Conservation (phyloP, 2,113 vertebrate genomes). For the Gallinago paraguaiae region DNA sequence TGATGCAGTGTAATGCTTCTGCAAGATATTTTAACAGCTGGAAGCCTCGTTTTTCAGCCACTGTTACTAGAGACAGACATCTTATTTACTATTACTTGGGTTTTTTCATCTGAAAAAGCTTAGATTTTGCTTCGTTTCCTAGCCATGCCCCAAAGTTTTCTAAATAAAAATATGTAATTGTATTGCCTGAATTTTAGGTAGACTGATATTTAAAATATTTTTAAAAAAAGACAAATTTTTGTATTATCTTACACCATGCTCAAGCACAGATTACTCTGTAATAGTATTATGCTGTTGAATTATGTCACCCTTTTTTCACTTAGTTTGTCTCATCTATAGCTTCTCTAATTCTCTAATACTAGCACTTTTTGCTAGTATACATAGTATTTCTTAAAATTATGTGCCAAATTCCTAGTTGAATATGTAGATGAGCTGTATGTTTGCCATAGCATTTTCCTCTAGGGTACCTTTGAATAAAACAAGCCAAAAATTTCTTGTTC, state of each 20-base stretch:
- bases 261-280: neutral
- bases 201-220: neutral
- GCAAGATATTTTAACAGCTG: neutral
- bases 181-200: neutral
- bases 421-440: constrained; percentile 57
- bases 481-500: constrained; percentile 58
- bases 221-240: neutral
- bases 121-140: neutral
- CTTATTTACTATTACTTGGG: neutral
- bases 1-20: neutral
- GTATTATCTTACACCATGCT: neutral
- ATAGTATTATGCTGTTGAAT: constrained; percentile 5
- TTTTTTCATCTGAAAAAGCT: neutral
- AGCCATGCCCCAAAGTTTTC: neutral
- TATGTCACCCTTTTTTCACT: neutral
- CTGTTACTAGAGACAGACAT: neutral
- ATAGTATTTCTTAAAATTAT: constrained; percentile 15
- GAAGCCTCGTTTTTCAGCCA: neutral
- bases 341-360: neutral
- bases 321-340: neutral
- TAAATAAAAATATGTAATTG: neutral
- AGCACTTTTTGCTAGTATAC: constrained; percentile 23
- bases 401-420: constrained; percentile 53
- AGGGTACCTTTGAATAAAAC: constrained; percentile 29
- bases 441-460: constrained; percentile 61